Conservation (phyloP, 2,797 vertebrate genomes). For the Acanthis flammea region DNA sequence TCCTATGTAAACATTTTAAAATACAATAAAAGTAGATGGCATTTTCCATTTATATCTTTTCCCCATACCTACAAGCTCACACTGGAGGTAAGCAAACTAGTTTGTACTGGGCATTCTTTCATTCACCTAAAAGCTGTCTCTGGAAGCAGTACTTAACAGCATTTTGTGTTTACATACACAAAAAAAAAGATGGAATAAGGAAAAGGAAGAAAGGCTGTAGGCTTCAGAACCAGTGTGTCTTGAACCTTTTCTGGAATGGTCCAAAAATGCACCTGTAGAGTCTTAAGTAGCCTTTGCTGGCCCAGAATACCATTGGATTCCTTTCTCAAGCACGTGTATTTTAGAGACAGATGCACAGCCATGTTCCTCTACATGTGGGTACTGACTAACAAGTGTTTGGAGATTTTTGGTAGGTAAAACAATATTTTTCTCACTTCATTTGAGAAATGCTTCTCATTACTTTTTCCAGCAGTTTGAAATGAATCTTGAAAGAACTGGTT, state of each 20-base stretch:
- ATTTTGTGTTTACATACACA: not conserved
- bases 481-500: not conserved
- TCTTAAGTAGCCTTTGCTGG: not conserved
- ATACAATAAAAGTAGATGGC: not conserved
- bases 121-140: not conserved
- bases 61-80: not conserved
- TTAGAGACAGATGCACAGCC: not conserved
- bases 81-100: not conserved
- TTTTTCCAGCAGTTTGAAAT: not conserved
- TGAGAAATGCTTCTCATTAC: not conserved
- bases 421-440: not conserved
- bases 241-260: not conserved
- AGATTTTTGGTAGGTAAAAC: not conserved
- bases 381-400: not conserved
- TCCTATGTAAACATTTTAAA: not conserved
- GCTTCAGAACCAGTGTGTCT: not conserved
- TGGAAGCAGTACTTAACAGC: not conserved
- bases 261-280: not conserved
- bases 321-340: not conserved
- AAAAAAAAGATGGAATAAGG: not conserved
- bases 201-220: not conserved
- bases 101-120: not conserved
- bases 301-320: not conserved
- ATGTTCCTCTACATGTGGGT: not conserved
- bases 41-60: not conserved